Base-by-base conservation (phyloP, 2,888 invertebrate genomes). In the Aphidoletes aphidimyza region DNA sequence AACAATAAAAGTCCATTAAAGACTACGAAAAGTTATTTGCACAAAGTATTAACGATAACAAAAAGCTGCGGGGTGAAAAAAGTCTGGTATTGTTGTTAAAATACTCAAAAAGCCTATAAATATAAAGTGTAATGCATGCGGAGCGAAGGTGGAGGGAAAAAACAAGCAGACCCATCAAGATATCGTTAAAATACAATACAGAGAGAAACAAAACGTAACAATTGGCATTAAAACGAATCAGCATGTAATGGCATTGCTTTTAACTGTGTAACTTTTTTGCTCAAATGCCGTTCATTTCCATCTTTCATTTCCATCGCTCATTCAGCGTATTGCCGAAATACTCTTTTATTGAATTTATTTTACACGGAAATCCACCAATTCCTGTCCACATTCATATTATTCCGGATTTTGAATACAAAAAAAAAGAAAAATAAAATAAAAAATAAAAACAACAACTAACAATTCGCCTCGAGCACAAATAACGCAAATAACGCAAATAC, bases 1-100 rank as follows among this genome's bases (percentile, higher is more conserved):
- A 69, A 34, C 69, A 34, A 69, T 69, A 69, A 30, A 69, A 69
- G 30, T 30, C 34, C 34, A 69, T 69, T 69, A 69, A 30, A 30
- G 17, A 69, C 26, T 69, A 69, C 69, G 5, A 47, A 81, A 81
- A 81, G 81, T 81, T 37, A 81, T 37, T 81, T 81, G 37, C 37
- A 81, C 81, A 81, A 81, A 42, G 8, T 9, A 42, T 42, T 6
- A 42, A 42, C 42, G 14, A 42, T 6, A 42, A 42, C 6, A 42
- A 42, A 42, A 42, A 42, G 14, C 42, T 9, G 6, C 42, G 8
- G 14, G 14, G 42, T 14, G 42, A 42, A 42, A n/a, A n/a, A n/a
- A n/a, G n/a, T n/a, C n/a, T n/a, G n/a, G n/a, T n/a, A n/a, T n/a
- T n/a, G n/a, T n/a, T n/a, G n/a, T n/a, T n/a, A n/a, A n/a, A n/a